Evolutionary conservation across 2,888 invertebrate species (phyloP), one percentile per base, ranked within the genome.

Genomic region (Stenurella melanura): DNA sequence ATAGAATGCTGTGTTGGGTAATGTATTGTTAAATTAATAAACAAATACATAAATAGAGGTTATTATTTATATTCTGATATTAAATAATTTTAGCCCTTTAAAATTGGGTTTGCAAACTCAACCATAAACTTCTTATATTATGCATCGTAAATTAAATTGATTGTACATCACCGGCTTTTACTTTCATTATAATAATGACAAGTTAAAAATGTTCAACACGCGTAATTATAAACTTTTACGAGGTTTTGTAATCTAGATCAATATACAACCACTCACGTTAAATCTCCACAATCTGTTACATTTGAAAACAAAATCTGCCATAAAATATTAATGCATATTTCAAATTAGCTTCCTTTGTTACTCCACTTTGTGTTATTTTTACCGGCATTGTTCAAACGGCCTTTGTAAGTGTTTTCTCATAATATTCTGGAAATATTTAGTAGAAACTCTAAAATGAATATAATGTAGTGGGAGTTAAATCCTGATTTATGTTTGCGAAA

Each of bases 301-400:
- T 50, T 5, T n/a, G 5, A 12, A n/a, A 50, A 50, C 50, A 50
- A 50, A 50, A n/a, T 50, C 15, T 50, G 12, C 42, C 50, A 50
- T 50, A 50, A 50, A 50, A n/a, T 50, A n/a, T 50, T 4, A 50
- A 50, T 50, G 15, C 50, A 50, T n/a, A 15, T 50, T 50, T 50
- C n/a, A 50, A 50, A 50, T n/a, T 15, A 50, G n/a, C n/a, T 50
- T n/a, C 50, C 50, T 50, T 50, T 50, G 50, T 50, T 50, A 50
- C n/a, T 50, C n/a, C 50, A 50, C 50, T 50, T 50, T 50, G n/a
- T 50, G 50, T 50, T 50, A 50, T 50, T 50, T 50, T 50, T 50
- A 50, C 50, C 50, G 15, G n/a, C 50, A 50, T 50, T 50, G 15
- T 50, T 50, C n/a, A n/a, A 7, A 6, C 6, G 15, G n/a, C n/a